Base-by-base conservation (phyloP, 2,113 vertebrate species). In the Sinosuthora webbiana region DNA sequence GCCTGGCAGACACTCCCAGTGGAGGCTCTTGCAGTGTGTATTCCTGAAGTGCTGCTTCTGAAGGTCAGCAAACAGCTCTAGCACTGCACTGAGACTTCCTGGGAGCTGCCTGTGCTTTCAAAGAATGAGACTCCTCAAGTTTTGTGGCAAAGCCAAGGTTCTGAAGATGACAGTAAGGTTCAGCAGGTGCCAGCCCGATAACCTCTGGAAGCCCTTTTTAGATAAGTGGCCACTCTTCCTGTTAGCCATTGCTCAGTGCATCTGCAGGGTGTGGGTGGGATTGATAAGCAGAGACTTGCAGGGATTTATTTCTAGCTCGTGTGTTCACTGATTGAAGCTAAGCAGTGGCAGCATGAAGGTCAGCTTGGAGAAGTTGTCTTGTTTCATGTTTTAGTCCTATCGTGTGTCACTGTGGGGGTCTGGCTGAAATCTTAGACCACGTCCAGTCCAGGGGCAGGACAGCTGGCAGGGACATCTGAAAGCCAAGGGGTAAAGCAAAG, bases 231-330 rank as follows among this genome's bases (percentile, higher is more conserved):
- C 15, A 20, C 81, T 87, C 24, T 82, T 85, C 15, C 59, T 53
- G 0, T 57, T 23, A 31, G 49, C 35, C 13, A 11, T 4, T 68
- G 44, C 65, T 82, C 41, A 10, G 70, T 13, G 56, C 18, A 7
- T 10, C 25, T 85, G 75, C 31, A 30, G 57, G 42, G 37, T 4
- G 2, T 63, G 93, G 86, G 13, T 25, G 39, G 47, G 13, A 16
- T 69, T 84, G 93, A 92, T 94, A 92, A 53, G 30, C 22, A 18
- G 52, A 35, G 85, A 68, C 57, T 8, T 75, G 90, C 88, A 90
- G 86, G 44, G 93, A 75, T 95, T 97, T 94, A 73, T 94, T 94
- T 94, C 64, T 37, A 28, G 73, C 52, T 13, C 23, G 11, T 4
- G 1, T 45, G 25, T 77, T 77, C 56, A 11, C 55, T 74, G 83